Percentiles rank a stretch among this genome's conserved stretches.
Evolutionary conservation across 2,797 vertebrate genomes (phyloP).

Genomic region (Danionella dracula): DNA sequence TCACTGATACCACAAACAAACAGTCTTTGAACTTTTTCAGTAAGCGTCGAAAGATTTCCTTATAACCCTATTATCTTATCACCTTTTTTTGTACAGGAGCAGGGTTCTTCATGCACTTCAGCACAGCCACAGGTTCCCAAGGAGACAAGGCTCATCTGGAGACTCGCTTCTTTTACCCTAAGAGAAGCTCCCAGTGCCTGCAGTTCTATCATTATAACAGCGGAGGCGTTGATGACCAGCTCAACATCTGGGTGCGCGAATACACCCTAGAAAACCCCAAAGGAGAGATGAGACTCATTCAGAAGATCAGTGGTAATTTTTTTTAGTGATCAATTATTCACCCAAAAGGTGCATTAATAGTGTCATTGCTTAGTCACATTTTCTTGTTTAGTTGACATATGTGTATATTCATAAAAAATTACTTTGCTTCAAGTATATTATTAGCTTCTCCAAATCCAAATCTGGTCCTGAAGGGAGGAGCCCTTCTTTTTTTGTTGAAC

Average conservation of each 20-base stretch:
- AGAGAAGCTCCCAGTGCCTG: slow-evolving; percentile 77
- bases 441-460: too few relatives aligned
- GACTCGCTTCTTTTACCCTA: slow-evolving; percentile 75
- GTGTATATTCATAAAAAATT: too few relatives aligned
- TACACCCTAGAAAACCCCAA: slow-evolving; percentile 51
- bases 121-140: slow-evolving; percentile 49
- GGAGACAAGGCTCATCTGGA: slow-evolving; percentile 67
- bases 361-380: neutral
- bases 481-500: too few relatives aligned
- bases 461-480: too few relatives aligned
- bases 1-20: neutral
- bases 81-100: slow-evolving; percentile 47
- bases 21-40: neutral
- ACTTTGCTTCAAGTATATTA: too few relatives aligned
- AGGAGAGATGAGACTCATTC: slow-evolving; percentile 42
- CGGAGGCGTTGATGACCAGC: slow-evolving; percentile 58
- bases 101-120: slow-evolving; percentile 85
- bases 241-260: slow-evolving; percentile 71
- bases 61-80: too few relatives aligned
- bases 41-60: too few relatives aligned
- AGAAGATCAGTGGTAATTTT: slow-evolving; percentile 52
- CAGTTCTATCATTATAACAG: slow-evolving; percentile 81
- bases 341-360: neutral
- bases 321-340: neutral
- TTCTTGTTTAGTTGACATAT: too few relatives aligned